These are phyloP conservation scores for Cheirogaleus medius DNA, from an alignment of 2,113 vertebrate genomes.

Conservation along the genomic window DNA sequence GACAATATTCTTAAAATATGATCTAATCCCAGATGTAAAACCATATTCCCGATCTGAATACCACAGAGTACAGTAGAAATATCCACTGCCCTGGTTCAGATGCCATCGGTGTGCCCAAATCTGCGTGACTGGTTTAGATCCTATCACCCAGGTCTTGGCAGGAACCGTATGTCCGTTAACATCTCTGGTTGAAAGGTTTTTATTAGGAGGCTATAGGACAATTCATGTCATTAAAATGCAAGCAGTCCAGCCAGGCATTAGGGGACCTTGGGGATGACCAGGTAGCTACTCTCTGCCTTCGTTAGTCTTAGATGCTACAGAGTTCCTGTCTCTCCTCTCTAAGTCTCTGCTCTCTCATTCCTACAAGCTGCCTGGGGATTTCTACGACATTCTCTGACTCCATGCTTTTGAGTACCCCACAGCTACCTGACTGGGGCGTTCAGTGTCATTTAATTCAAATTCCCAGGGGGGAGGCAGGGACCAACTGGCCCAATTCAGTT, in stretches of 20 bases:
- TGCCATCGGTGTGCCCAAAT: background rate
- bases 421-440: background rate
- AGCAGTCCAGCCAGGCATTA: too few species aligned
- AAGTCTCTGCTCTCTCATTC: background rate
- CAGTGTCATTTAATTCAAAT: background rate
- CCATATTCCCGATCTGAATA: background rate
- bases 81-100: background rate
- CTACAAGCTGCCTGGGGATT: background rate
- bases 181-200: background rate
- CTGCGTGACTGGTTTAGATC: background rate
- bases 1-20: background rate
- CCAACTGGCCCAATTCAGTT: too few species aligned
- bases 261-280: too few species aligned
- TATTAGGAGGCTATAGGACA: background rate
- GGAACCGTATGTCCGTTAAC: background rate
- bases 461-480: background rate
- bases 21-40: background rate
- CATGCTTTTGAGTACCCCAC: background rate
- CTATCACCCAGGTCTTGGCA: background rate
- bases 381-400: background rate
- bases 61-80: background rate
- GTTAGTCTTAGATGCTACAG: accelerated
- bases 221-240: background rate
- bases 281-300: too few species aligned
- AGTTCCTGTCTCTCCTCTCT: background rate